These are phyloP conservation scores for Chloroceryle amazona DNA, from an alignment of 2,797 vertebrate genomes.

Conservation along the genomic window DNA sequence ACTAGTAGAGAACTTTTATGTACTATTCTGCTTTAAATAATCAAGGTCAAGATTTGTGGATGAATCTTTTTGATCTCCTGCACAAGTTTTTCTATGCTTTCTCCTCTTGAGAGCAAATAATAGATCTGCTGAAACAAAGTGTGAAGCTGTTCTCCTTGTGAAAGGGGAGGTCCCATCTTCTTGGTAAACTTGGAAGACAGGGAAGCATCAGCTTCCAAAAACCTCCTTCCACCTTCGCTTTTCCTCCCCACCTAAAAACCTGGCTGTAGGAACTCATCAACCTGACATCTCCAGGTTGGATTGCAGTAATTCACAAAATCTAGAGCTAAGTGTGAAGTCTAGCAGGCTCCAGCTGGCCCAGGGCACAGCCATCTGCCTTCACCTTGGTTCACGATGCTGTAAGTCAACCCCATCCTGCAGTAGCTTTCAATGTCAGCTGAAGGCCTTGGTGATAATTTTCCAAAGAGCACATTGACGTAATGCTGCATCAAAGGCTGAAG, in stretches of 20 bases:
- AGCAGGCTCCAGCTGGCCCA: neutral
- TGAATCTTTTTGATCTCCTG: neutral
- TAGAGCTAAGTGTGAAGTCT: neutral
- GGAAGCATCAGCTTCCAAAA: neutral
- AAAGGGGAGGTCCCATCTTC: neutral
- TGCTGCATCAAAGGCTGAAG: neutral
- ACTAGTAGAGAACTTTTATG: neutral
- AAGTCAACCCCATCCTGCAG: neutral
- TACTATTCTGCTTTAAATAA: neutral
- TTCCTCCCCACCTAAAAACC: neutral
- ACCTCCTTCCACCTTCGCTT: neutral
- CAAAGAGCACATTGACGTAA: neutral
- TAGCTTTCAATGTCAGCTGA: neutral
- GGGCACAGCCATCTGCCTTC: constrained; percentile 8
- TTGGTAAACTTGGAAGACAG: neutral
- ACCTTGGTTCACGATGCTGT: neutral
- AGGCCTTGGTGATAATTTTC: neutral
- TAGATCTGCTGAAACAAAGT: neutral
- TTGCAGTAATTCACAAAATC: neutral
- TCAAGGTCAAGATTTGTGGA: neutral
- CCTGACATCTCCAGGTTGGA: neutral
- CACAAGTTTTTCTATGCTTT: neutral
- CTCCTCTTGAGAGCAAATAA: neutral
- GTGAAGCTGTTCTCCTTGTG: neutral
- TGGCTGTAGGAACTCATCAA: neutral